Percentiles rank a stretch among this genome's conserved stretches.
Evolutionary conservation across 2,888 invertebrate genomes (phyloP).

Genomic region (Scaptomyza parva): DNA sequence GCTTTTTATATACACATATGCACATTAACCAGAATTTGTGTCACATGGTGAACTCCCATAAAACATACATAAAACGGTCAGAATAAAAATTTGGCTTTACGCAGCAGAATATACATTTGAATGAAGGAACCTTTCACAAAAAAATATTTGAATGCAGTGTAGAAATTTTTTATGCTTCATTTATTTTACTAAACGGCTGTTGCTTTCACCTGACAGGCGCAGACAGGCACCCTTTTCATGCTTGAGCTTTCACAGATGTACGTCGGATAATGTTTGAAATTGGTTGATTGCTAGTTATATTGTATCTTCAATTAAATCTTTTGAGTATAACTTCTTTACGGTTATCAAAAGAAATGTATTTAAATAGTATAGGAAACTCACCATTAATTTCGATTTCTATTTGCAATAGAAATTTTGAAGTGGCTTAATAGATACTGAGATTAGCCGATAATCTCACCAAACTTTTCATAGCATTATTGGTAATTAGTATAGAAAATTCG

Average conservation of each 20-base stretch:
- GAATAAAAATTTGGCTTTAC: background rate
- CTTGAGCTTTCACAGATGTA: background rate
- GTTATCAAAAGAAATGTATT: background rate
- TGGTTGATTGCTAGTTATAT: background rate
- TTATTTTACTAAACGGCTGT: background rate
- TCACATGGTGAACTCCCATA: slow-evolving; percentile 22
- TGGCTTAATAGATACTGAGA: background rate
- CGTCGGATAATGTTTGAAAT: background rate
- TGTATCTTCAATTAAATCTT: no score
- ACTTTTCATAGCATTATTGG: background rate
- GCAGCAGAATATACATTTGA: background rate
- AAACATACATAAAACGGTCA: background rate
- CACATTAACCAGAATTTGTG: slow-evolving; percentile 27
- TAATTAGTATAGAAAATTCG: background rate
- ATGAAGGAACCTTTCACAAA: background rate
- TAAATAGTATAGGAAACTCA: background rate
- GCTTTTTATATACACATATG: background rate
- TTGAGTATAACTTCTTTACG: background rate
- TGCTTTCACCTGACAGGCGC: background rate
- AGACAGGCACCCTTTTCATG: background rate
- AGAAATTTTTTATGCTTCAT: background rate
- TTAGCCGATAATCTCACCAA: background rate
- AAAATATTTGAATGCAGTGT: background rate
- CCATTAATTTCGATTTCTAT: background rate
- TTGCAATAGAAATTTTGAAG: background rate